Evolutionary conservation across 2,797 vertebrate genomes (phyloP).

Genomic region (Columba guinea): DNA sequence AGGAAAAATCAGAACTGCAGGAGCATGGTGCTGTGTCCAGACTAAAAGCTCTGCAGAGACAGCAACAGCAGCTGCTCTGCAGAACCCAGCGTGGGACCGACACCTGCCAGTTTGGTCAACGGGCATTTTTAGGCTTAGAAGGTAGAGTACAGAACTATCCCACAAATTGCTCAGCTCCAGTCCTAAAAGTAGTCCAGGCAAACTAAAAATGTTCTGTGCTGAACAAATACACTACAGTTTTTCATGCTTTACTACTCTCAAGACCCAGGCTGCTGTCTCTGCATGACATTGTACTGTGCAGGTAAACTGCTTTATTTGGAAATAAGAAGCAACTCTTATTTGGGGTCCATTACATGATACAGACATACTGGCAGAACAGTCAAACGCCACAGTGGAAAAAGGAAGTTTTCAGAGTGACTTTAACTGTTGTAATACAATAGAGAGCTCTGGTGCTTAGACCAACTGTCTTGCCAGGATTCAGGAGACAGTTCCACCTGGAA

Average conservation of each 20-base stretch:
- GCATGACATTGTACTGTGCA: background rate
- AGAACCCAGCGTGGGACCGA: fast-evolving
- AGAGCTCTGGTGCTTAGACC: background rate
- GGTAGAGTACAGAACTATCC: background rate
- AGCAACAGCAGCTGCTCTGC: background rate
- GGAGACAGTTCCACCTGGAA: background rate
- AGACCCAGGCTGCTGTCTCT: background rate
- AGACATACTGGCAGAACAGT: background rate
- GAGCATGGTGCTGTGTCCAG: background rate
- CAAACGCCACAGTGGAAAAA: background rate
- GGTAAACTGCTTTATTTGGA: background rate
- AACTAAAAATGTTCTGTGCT: background rate
- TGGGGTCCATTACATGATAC: background rate
- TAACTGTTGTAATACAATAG: background rate
- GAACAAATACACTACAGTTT: background rate
- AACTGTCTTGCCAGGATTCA: background rate
- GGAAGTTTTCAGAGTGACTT: background rate
- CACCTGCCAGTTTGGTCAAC: background rate
- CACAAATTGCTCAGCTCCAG: background rate
- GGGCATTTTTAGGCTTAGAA: background rate
- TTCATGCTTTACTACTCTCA: background rate
- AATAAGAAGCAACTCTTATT: background rate
- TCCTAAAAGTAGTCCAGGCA: background rate
- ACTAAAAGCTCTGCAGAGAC: background rate
- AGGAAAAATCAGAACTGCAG: background rate